Percentiles rank a stretch among this genome's conserved stretches.
phyloP scores from a whole-genome alignment of 37 sponge, comb jelly and placozoan species.

The Eunapius fragilis region DNA sequence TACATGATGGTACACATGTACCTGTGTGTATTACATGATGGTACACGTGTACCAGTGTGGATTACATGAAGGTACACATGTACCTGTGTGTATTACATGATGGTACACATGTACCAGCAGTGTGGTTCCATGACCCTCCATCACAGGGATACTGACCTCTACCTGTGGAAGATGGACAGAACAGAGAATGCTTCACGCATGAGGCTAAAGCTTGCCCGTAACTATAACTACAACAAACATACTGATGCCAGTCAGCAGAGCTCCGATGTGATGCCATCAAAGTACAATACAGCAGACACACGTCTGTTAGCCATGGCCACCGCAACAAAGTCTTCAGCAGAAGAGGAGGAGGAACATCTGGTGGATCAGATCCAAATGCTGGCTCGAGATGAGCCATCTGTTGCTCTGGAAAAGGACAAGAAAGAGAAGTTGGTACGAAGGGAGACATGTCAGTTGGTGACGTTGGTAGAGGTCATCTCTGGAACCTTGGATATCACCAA shows the following conservation, averaged over 20 bases:
- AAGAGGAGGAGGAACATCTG: conserved; percentile 56
- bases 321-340: neutral
- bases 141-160: conserved; percentile 41
- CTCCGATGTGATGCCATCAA: conserved; percentile 16
- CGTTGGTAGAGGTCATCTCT: conserved; percentile 70
- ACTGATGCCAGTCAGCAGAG: conserved; percentile 85
- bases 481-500: conserved; percentile 88
- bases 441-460: conserved; percentile 73
- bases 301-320: neutral
- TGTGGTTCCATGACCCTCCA: no score
- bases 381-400: neutral
- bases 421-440: conserved; percentile 41
- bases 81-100: no score
- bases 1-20: no score
- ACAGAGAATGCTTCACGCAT: conserved; percentile 92
- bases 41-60: no score
- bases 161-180: conserved; percentile 79
- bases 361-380: conserved; percentile 26
- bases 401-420: neutral
- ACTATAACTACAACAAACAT: conserved; percentile 71
- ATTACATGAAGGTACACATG: no score
- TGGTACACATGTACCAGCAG: no score
- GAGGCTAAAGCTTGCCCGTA: conserved; percentile 68
- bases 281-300: neutral
- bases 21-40: no score